These are phyloP conservation scores for rabbit (Oryctolagus cuniculus) DNA, from an alignment of 2,113 vertebrate species.

Conservation along the genomic window DNA sequence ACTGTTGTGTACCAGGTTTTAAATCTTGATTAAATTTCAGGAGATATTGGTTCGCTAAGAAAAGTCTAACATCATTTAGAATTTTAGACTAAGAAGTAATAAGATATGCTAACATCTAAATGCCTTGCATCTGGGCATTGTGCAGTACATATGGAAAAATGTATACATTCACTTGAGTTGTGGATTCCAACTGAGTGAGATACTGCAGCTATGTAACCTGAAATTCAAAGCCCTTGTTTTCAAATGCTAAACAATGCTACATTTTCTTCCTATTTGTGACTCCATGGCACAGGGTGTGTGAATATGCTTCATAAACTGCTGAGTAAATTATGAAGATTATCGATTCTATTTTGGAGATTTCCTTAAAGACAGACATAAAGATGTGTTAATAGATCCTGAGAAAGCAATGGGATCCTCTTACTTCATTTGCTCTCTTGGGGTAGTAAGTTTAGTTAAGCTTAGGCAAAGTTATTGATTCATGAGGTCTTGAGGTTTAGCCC, in stretches of 20 bases:
- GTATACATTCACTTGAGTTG: background rate
- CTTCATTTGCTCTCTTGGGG: slow-evolving; percentile 47
- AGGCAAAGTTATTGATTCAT: slow-evolving; percentile 56
- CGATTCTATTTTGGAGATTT: slow-evolving; percentile 3
- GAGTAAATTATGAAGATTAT: background rate
- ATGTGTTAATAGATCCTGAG: slow-evolving; percentile 38
- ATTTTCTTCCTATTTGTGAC: background rate
- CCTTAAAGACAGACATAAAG: slow-evolving; percentile 40
- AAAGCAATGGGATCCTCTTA: slow-evolving; percentile 40
- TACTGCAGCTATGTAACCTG: background rate
- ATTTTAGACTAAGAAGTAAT: background rate
- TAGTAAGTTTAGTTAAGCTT: slow-evolving; percentile 44
- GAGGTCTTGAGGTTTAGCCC: slow-evolving; percentile 26
- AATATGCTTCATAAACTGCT: slow-evolving; percentile 9
- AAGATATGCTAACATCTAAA: background rate
- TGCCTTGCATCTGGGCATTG: background rate
- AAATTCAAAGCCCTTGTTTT: background rate
- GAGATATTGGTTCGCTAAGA: background rate
- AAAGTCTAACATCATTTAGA: background rate
- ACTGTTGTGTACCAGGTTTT: background rate
- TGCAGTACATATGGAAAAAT: background rate
- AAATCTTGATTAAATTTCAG: slow-evolving; percentile 20
- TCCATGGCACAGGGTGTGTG: background rate
- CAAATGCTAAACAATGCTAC: background rate
- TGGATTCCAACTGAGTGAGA: background rate